A percentile compares a stretch with the other conserved stretches of the same genome.
Conservation (phyloP, 2,888 invertebrate genomes). For the Neoaliturus tenellus region DNA sequence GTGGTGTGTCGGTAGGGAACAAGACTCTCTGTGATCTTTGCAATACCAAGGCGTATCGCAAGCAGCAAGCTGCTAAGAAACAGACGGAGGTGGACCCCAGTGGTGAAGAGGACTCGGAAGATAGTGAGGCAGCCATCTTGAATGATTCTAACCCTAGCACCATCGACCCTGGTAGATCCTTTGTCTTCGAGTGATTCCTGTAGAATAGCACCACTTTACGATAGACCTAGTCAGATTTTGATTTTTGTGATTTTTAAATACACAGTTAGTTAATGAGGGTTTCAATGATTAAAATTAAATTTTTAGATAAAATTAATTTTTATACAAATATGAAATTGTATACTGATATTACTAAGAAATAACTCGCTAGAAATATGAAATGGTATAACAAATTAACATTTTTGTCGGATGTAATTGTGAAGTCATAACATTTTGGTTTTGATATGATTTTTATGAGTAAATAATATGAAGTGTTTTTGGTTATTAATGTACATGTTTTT, state of each 20-base stretch:
- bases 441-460: conserved; percentile 6
- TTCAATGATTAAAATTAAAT: not conserved
- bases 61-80: conserved; percentile 72
- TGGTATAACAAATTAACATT: not conserved
- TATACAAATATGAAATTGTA: not conserved
- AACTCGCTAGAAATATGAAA: not conserved
- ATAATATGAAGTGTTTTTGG: not conserved
- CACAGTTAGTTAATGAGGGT: not conserved
- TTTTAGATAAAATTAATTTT: not conserved
- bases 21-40: conserved; percentile 93
- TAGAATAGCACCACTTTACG: conserved; percentile 30
- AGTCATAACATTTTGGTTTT: conserved; percentile 14
- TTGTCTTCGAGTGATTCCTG: conserved; percentile 37
- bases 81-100: conserved; percentile 67
- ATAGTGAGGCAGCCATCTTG: conserved; percentile 58
- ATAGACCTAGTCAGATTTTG: conserved; percentile 22
- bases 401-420: not conserved
- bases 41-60: conserved; percentile 85
- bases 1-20: conserved; percentile 81
- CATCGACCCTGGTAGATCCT: conserved; percentile 53
- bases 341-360: not conserved
- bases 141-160: conserved; percentile 55
- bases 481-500: not conserved
- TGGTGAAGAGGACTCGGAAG: conserved; percentile 69
- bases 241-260: conserved; percentile 6